Conservation (phyloP, 2,113 vertebrate genomes). For the Globicephala melas region DNA sequence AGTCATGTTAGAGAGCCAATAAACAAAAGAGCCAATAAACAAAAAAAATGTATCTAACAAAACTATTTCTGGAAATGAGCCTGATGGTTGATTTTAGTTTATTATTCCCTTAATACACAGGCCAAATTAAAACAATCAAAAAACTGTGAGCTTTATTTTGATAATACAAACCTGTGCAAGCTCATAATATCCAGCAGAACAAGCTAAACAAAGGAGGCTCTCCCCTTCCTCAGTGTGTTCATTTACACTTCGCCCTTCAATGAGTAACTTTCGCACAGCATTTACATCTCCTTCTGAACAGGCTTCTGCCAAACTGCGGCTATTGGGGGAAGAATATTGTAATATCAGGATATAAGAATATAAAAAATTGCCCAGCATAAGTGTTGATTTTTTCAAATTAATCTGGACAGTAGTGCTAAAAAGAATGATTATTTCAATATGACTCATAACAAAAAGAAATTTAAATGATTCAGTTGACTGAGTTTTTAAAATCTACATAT, state of each 20-base stretch:
- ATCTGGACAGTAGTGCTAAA: not conserved
- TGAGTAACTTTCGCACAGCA: slow-evolving; percentile 96
- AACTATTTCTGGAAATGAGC: not conserved
- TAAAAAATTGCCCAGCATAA: not conserved
- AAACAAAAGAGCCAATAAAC: not conserved
- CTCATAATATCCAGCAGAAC: slow-evolving; percentile 99
- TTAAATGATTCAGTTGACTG: not conserved
- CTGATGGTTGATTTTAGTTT: not conserved
- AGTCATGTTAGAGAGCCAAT: not conserved
- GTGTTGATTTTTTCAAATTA: not conserved
- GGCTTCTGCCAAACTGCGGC: slow-evolving; percentile 99
- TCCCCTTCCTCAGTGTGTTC: slow-evolving; percentile 99
- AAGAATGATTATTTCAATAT: not conserved
- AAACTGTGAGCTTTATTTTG: not conserved
- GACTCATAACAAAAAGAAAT: not conserved
- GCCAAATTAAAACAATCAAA: not conserved
- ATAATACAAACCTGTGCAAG: slow-evolving; percentile 93
- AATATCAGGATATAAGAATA: not conserved
- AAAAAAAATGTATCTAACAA: not conserved
- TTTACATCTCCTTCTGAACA: slow-evolving; percentile 99
- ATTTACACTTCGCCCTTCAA: slow-evolving; percentile 98
- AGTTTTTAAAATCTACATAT: not conserved
- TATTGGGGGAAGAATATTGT: slow-evolving; percentile 63
- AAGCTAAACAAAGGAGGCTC: slow-evolving; percentile 97
- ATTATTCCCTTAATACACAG: not conserved